Evolutionary conservation across 2,888 invertebrate species (phyloP).

Genomic region (Cantharis lateralis): DNA sequence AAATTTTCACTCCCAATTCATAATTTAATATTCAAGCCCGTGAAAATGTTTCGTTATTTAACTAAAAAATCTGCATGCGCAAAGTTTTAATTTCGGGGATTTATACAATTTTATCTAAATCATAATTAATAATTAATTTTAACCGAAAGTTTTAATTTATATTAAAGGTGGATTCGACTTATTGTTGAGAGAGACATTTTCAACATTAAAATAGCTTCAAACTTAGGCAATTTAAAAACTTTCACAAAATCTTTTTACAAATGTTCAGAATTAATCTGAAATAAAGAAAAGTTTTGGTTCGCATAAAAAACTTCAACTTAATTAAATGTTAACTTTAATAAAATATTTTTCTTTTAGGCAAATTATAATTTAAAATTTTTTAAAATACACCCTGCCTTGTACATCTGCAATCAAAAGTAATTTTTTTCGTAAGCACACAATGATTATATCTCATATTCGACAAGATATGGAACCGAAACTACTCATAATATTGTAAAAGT

Average conservation of each 20-base stretch:
- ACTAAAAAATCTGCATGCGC: background rate
- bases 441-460: no score
- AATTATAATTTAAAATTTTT: background rate
- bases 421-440: no score
- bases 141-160: background rate
- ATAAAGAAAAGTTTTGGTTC: background rate
- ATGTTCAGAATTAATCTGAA: background rate
- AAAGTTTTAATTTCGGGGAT: background rate
- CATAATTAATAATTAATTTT: background rate
- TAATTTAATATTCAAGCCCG: background rate
- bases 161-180: background rate
- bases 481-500: no score
- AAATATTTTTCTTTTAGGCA: background rate
- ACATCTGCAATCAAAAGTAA: no score
- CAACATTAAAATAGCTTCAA: background rate
- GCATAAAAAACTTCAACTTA: background rate
- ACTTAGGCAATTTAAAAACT: background rate
- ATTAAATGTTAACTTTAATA: background rate
- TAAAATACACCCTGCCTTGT: background rate
- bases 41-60: background rate
- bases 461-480: no score
- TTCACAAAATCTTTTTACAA: background rate
- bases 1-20: background rate
- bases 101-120: background rate
- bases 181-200: background rate